A percentile compares a stretch with the other conserved stretches of the same genome.
Conservation (phyloP, 2,888 invertebrate genomes). For the Tenodera sinensis region DNA sequence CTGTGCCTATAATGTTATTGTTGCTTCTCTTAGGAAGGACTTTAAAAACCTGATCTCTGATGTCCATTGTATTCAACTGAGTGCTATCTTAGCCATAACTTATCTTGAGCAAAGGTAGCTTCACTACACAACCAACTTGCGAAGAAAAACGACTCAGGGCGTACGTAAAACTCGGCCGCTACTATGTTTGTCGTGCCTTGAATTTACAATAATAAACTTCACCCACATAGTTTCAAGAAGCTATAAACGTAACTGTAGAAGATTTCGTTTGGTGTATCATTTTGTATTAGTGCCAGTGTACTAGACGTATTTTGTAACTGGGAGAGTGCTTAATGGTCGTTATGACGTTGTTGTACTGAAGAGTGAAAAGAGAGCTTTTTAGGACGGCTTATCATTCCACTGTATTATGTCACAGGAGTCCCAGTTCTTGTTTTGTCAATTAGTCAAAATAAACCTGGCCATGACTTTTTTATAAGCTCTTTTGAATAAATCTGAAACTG, state of each 20-base stretch:
- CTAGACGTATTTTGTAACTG: background rate
- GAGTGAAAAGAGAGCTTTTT: background rate
- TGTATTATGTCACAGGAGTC: slow-evolving; percentile 10
- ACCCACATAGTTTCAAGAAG: background rate
- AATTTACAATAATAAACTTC: background rate
- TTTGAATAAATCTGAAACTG: background rate
- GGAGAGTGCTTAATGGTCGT: background rate
- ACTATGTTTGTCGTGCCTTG: background rate
- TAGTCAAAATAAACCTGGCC: slow-evolving; percentile 1
- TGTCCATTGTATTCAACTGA: slow-evolving; percentile 14
- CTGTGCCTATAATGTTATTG: background rate
- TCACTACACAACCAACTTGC: background rate
- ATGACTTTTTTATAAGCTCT: background rate
- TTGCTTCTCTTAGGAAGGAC: slow-evolving; percentile 6
- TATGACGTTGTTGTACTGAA: background rate
- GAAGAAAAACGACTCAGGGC: background rate
- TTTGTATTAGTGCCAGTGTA: background rate
- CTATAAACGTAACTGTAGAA: background rate
- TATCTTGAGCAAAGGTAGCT: slow-evolving; percentile 5
- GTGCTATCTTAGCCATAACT: slow-evolving; percentile 14
- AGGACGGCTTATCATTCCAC: background rate
- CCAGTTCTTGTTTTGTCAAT: slow-evolving; percentile 12
- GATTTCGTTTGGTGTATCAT: background rate
- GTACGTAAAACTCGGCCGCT: background rate
- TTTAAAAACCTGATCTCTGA: slow-evolving; percentile 15